Conservation (phyloP, 2,113 vertebrate genomes). For the Strigops habroptila region DNA sequence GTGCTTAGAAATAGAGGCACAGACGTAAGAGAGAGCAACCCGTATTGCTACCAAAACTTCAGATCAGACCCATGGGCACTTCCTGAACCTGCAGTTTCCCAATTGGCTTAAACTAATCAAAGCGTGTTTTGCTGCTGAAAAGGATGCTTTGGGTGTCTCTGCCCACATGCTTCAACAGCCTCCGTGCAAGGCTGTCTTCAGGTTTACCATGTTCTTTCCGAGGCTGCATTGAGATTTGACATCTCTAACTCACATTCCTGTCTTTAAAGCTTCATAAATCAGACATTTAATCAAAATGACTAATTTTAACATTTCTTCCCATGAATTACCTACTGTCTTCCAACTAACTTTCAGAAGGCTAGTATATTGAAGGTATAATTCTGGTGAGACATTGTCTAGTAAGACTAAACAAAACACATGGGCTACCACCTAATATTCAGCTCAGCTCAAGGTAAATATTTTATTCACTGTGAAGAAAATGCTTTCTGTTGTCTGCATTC, state of each 20-base stretch:
- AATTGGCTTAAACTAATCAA: not conserved
- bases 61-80: not conserved
- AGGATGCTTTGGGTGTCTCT: not conserved
- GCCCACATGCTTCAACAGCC: not conserved
- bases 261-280: not conserved
- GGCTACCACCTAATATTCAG: not conserved
- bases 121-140: not conserved
- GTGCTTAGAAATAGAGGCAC: not conserved
- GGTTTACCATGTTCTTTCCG: not conserved
- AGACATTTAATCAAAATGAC: not conserved
- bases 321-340: not conserved
- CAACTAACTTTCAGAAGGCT: not conserved
- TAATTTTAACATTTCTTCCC: not conserved
- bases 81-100: not conserved
- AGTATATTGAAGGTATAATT: not conserved
- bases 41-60: not conserved
- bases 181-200: not conserved
- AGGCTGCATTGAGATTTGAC: not conserved
- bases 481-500: not conserved
- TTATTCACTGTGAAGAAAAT: not conserved
- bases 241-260: not conserved
- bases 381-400: not conserved
- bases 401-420: not conserved
- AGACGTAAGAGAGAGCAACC: not conserved
- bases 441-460: not conserved